phyloP scores from a whole-genome alignment of 2,888 invertebrate species.

The Crocallis elinguaria region DNA sequence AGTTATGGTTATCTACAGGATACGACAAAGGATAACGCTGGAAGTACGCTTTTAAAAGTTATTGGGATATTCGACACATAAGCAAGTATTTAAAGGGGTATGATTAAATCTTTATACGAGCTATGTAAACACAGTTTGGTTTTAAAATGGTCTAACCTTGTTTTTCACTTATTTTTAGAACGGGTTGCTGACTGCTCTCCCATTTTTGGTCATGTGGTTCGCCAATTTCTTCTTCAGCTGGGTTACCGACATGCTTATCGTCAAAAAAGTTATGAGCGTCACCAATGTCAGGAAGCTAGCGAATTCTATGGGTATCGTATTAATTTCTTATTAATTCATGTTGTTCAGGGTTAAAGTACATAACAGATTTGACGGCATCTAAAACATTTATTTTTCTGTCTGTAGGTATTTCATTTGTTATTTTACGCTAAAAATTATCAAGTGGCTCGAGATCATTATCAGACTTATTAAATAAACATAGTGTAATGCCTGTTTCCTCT shows the following conservation, averaged over 20 bases:
- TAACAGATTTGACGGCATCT: too few relatives aligned
- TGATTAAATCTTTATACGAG: slow-evolving; percentile 3
- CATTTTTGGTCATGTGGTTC: slow-evolving; percentile 90
- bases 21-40: background rate
- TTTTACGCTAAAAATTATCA: background rate
- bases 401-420: background rate
- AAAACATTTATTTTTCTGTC: too few relatives aligned
- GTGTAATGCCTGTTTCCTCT: background rate
- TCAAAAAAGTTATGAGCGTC: slow-evolving; percentile 78
- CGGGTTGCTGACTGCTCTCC: slow-evolving; percentile 88
- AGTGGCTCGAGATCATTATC: background rate
- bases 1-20: slow-evolving; percentile 2
- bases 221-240: slow-evolving; percentile 89
- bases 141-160: background rate
- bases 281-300: slow-evolving; percentile 84
- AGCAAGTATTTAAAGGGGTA: slow-evolving; percentile 16
- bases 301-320: background rate
- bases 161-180: slow-evolving; percentile 75
- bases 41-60: background rate
- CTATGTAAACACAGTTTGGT: background rate
- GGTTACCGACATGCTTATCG: slow-evolving; percentile 86
- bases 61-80: slow-evolving; percentile 1
- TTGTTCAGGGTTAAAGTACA: too few relatives aligned
- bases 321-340: background rate
- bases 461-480: background rate